phyloP scores from a whole-genome alignment of 2,888 invertebrate species.

The Apamea anceps region DNA sequence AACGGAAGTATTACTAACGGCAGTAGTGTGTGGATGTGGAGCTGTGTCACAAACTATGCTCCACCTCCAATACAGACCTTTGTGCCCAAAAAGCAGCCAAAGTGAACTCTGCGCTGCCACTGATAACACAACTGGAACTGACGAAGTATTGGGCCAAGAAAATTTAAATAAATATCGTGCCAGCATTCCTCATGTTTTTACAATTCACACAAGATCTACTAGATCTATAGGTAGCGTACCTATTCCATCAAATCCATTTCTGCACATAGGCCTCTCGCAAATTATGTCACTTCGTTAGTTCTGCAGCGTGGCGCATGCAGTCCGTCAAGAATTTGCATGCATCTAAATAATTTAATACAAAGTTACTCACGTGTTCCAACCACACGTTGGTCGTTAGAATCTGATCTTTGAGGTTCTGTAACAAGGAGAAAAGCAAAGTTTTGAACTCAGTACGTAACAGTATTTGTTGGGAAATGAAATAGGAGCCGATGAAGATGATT shows the following conservation, averaged over 20 bases:
- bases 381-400: conserved; percentile 98
- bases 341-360: conserved; percentile 56
- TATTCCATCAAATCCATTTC: neutral
- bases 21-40: too few species aligned
- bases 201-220: too few species aligned
- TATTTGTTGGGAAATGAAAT: neutral
- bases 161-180: too few species aligned
- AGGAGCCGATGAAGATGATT: neutral
- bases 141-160: too few species aligned
- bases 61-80: too few species aligned
- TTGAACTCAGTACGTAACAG: neutral
- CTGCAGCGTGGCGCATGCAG: conserved; percentile 43
- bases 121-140: too few species aligned
- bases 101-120: too few species aligned
- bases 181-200: too few species aligned
- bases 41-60: too few species aligned
- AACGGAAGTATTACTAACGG: too few species aligned
- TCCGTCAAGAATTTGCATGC: conserved; percentile 56
- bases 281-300: conserved; percentile 50
- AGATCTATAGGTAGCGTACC: too few species aligned
- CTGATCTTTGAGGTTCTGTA: conserved; percentile 98
- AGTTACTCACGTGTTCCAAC: conserved; percentile 96
- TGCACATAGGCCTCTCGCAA: conserved; percentile 15
- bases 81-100: too few species aligned
- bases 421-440: conserved; percentile 75